Conservation (phyloP, 2,113 vertebrate species). For the Galemys pyrenaicus region DNA sequence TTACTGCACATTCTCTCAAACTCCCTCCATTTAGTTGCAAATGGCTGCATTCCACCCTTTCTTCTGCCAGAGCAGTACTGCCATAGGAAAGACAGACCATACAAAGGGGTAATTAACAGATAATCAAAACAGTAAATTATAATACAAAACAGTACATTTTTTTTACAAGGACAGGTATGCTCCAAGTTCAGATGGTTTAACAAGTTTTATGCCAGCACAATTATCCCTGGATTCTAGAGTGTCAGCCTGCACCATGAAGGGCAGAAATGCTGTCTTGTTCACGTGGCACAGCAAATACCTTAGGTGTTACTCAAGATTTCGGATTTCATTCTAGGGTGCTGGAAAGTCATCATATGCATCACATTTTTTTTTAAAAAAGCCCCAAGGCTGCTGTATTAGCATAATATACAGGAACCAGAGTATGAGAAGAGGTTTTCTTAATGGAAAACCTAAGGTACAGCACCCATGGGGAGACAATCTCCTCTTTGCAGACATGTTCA, state of each 20-base stretch:
- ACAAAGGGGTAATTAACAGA: background rate
- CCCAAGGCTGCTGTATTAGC: background rate
- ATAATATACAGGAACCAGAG: background rate
- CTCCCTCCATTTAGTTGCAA: no score
- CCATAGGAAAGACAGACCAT: no score
- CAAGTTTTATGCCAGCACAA: background rate
- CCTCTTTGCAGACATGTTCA: background rate
- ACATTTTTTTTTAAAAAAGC: background rate
- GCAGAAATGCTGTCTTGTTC: background rate
- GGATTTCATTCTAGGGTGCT: background rate
- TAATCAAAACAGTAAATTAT: background rate
- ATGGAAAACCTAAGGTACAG: background rate
- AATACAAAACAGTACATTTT: background rate
- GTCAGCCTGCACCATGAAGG: background rate
- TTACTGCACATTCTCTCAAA: no score
- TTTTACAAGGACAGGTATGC: background rate
- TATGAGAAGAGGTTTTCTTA: background rate
- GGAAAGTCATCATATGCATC: background rate
- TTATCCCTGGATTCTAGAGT: background rate
- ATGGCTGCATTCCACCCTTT: no score
- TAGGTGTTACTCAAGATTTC: background rate
- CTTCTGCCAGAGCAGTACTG: background rate
- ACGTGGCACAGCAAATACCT: background rate
- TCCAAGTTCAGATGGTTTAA: conserved; percentile 35
- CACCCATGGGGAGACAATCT: background rate